A percentile compares a stretch with the other conserved stretches of the same genome.
Evolutionary conservation across 1,140 invertebrate genomes (phyloP).

Genomic region (Leguminivora glycinivorella): DNA sequence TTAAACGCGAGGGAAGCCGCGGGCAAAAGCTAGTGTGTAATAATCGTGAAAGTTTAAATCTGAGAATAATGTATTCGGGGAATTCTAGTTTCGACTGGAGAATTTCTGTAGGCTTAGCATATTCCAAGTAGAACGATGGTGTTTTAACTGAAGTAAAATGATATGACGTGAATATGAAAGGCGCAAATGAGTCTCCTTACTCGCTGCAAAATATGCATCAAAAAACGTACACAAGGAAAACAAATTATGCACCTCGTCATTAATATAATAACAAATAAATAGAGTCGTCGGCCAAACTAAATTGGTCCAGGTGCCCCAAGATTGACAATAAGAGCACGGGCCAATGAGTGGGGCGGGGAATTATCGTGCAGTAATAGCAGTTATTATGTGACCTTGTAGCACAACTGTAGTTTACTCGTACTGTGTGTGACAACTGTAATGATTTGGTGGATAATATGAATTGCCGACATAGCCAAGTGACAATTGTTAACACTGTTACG

Average conservation of each 20-base stretch:
- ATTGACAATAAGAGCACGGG: not conserved
- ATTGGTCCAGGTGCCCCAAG: not conserved
- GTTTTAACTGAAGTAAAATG: too few species aligned
- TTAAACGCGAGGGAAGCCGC: too few species aligned
- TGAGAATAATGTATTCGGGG: too few species aligned
- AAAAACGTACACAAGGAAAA: not conserved
- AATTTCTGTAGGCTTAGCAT: too few species aligned
- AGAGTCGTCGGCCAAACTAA: not conserved
- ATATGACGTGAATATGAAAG: too few species aligned
- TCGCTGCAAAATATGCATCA: not conserved
- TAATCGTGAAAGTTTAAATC: too few species aligned
- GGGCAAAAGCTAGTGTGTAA: too few species aligned
- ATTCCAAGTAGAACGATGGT: too few species aligned
- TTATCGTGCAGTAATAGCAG: constrained; percentile 36
- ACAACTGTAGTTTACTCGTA: not conserved
- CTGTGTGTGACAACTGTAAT: not conserved
- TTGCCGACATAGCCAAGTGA: too few species aligned
- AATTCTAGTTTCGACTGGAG: too few species aligned
- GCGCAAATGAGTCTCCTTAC: not conserved
- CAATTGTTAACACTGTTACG: too few species aligned
- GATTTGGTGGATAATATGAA: not conserved
- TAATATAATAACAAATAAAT: constrained; percentile 13
- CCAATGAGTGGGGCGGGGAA: not conserved
- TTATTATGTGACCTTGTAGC: constrained; percentile 40
- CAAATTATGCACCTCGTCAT: not conserved